phyloP scores from a whole-genome alignment of 2,113 vertebrate species.

The Todiramphus saurophagus region DNA sequence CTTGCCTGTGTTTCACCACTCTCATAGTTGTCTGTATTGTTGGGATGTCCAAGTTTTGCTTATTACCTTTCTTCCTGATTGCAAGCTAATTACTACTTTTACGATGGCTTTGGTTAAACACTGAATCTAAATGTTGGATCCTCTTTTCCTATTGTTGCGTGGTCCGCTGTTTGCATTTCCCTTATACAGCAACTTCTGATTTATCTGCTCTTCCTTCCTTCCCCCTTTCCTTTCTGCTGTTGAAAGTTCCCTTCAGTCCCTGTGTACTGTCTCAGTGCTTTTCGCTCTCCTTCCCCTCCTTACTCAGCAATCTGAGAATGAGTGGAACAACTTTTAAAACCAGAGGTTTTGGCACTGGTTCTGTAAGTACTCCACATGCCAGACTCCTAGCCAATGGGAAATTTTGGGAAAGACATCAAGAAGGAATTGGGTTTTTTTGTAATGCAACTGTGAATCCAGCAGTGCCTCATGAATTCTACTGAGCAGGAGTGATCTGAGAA shows the following conservation, averaged over 20 bases:
- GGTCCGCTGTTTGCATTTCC: neutral
- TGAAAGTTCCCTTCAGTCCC: neutral
- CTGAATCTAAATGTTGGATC: neutral
- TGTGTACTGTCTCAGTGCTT: neutral
- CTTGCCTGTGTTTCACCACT: neutral
- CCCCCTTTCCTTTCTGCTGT: neutral
- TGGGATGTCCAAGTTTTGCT: neutral
- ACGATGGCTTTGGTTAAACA: neutral
- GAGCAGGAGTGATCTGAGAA: neutral
- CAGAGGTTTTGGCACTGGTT: neutral
- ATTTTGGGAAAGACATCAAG: neutral
- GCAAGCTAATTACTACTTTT: neutral
- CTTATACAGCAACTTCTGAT: neutral
- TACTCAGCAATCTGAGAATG: neutral
- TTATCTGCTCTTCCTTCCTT: neutral
- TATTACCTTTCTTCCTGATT: neutral
- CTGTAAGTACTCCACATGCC: neutral
- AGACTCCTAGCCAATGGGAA: neutral
- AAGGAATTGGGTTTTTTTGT: neutral
- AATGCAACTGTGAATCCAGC: neutral
- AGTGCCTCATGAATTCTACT: neutral
- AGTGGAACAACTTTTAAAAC: neutral
- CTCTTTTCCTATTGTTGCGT: neutral
- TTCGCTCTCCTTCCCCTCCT: neutral
- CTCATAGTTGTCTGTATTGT: neutral